Base-by-base conservation (phyloP, 2,888 invertebrate species). In the Xanthostigma xanthostigma region DNA sequence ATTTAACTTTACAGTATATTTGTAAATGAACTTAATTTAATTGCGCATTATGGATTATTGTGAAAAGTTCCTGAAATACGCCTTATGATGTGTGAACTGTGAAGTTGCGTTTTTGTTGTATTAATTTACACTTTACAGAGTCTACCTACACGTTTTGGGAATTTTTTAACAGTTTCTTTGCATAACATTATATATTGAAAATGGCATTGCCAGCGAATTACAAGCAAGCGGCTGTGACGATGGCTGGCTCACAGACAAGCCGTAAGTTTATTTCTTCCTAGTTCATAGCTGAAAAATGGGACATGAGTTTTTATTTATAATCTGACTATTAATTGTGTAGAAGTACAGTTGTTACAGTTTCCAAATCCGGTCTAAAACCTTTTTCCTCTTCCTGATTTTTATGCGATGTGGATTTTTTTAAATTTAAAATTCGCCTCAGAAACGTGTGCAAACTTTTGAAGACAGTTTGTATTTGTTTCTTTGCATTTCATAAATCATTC, bases 161-260 rank as follows among this genome's bases (percentile, higher is more conserved):
- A 17, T 35, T 45, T 49, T 13, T 43, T 10, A 9, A 9, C 34
- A 4, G 27, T 44, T 44, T 33, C 4, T 33, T 11, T 11, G 14
- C 5, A 44, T n/a, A 44, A 8, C 44, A 44, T 17, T 27, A 12
- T 44, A 49, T 38, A 49, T 42, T 41, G 46, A 64, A 58, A 53
- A 90, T 90, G 89, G 83, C 89, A 57, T 71, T 89, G 55, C 88
- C 88, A 50, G 75, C 78, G 57, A 88, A 84, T 66, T 90, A 88
- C 65, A 89, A 89, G 67, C 87, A 87, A 73, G 79, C 85, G 58
- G 81, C 87, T 49, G 78, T 84, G 67, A 76, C 83, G 58, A 78
- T 84, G 67, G 78, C 84, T 55, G 78, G 76, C 59, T 78, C 81
- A 41, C 79, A 81, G 58, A 73, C 73, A 62, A 81, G 79, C 70